Evolutionary conservation across 30 jellyfish, hydroid and myxozoan species (phyloP).

Genomic region (Hydractinia symbiolongicarpus): DNA sequence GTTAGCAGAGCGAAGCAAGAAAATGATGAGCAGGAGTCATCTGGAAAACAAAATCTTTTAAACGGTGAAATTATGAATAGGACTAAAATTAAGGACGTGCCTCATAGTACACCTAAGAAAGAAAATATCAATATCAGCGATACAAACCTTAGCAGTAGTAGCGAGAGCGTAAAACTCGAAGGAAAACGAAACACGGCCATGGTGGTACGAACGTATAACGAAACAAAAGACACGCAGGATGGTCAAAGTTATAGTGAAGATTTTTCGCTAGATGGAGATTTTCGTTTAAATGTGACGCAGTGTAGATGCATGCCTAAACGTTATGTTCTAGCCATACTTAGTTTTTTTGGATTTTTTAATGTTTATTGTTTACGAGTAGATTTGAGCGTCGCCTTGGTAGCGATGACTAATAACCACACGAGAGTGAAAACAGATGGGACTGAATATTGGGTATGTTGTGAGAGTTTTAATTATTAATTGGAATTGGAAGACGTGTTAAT

Average conservation of each 20-base stretch:
- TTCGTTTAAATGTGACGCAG: slow-evolving; percentile 26
- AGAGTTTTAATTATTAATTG: not conserved
- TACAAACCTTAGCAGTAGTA: too few relatives aligned
- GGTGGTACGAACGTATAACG: too few relatives aligned
- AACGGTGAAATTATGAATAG: too few relatives aligned
- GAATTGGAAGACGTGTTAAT: not conserved
- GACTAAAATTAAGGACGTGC: too few relatives aligned
- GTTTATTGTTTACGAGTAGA: slow-evolving; percentile 93
- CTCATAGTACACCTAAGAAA: too few relatives aligned
- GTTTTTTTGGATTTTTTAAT: slow-evolving; percentile 83
- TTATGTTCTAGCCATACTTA: slow-evolving; percentile 61
- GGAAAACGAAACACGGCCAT: too few relatives aligned
- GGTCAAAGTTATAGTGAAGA: not conserved
- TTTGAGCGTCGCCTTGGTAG: slow-evolving; percentile 89
- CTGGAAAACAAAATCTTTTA: too few relatives aligned
- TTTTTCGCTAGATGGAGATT: slow-evolving; percentile 19
- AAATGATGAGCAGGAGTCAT: too few relatives aligned
- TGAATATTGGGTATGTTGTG: slow-evolving; percentile 62
- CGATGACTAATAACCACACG: slow-evolving; percentile 86
- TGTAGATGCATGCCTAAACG: slow-evolving; percentile 83
- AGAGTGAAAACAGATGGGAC: slow-evolving; percentile 63
- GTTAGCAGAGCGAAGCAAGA: too few relatives aligned
- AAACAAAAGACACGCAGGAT: too few relatives aligned
- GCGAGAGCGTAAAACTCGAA: too few relatives aligned
- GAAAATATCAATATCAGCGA: too few relatives aligned